phyloP scores from a whole-genome alignment of 2,888 invertebrate species.

The Neoaliturus tenellus region DNA sequence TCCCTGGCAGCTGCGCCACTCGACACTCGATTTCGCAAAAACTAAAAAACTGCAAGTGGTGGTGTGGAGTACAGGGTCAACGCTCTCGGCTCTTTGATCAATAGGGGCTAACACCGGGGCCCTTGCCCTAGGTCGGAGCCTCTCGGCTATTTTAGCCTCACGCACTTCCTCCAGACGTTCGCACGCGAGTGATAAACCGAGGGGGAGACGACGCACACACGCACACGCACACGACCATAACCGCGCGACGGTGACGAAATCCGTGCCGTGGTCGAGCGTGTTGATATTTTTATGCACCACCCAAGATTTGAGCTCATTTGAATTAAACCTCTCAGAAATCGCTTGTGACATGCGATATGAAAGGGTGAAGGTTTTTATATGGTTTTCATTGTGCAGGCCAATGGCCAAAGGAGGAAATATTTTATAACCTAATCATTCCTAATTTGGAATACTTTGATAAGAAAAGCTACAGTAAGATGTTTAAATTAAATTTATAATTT shows the following conservation, averaged over 20 bases:
- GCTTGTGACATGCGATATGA: background rate
- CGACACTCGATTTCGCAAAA: slow-evolving; percentile 14
- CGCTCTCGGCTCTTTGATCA: slow-evolving; percentile 24
- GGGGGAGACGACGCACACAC: background rate
- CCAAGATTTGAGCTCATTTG: background rate
- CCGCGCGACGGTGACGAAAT: background rate
- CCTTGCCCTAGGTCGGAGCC: slow-evolving; percentile 41
- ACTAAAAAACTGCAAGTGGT: slow-evolving; percentile 39
- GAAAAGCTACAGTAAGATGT: too few relatives aligned
- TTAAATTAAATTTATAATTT: too few relatives aligned
- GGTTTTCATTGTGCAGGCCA: too few relatives aligned
- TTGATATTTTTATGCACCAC: slow-evolving; percentile 29
- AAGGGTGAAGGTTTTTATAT: too few relatives aligned
- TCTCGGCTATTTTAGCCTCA: slow-evolving; percentile 4
- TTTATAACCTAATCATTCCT: too few relatives aligned
- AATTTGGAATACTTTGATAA: too few relatives aligned
- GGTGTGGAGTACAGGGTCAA: background rate
- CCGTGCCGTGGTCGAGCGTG: background rate
- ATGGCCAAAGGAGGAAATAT: too few relatives aligned
- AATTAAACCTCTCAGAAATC: slow-evolving; percentile 21
- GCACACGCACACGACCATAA: background rate
- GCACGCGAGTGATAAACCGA: background rate
- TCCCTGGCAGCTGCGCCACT: background rate
- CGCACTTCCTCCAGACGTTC: slow-evolving; percentile 40
- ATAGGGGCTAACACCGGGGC: slow-evolving; percentile 34